A percentile compares a stretch with the other conserved stretches of the same genome.
phyloP scores from a whole-genome alignment of 1,140 invertebrate genomes.

The Trissolcus basalis region DNA sequence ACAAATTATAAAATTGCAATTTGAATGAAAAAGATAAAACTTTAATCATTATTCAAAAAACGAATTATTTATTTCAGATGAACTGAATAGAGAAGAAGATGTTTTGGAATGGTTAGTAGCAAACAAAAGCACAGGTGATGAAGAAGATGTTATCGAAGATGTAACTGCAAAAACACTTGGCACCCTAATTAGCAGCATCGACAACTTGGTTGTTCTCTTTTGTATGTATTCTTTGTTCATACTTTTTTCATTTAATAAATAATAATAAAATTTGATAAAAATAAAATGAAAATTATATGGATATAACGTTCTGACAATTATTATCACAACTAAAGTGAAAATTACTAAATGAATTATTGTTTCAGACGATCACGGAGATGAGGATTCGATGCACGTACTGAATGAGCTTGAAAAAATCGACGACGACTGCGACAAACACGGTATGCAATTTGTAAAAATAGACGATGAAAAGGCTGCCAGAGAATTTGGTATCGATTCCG shows the following conservation, averaged over 20 bases:
- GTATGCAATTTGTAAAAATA: constrained; percentile 96
- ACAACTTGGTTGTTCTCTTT: constrained; percentile 93
- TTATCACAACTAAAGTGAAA: background rate
- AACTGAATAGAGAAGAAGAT: constrained; percentile 92
- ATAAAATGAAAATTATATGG: no score
- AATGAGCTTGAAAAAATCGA: constrained; percentile 93
- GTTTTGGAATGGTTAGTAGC: constrained; percentile 94
- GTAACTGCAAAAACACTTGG: constrained; percentile 91
- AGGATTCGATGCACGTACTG: constrained; percentile 88
- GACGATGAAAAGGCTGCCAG: constrained; percentile 88
- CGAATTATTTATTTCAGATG: constrained; percentile 80
- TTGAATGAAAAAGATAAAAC: constrained; percentile 1
- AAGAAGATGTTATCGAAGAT: constrained; percentile 95
- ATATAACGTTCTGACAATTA: no score
- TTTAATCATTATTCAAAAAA: background rate
- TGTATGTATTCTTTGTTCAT: constrained; percentile 81
- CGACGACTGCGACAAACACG: constrained; percentile 93
- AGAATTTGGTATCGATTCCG: constrained; percentile 90
- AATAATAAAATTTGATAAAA: background rate
- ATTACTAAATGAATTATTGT: constrained; percentile 4
- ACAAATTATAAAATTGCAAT: constrained; percentile 17
- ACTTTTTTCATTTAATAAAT: background rate
- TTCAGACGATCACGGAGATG: constrained; percentile 89
- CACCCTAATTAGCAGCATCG: constrained; percentile 91
- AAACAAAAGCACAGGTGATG: constrained; percentile 93